Evolutionary conservation across 1,140 invertebrate species (phyloP).

Genomic region (Ceratina australensis): DNA sequence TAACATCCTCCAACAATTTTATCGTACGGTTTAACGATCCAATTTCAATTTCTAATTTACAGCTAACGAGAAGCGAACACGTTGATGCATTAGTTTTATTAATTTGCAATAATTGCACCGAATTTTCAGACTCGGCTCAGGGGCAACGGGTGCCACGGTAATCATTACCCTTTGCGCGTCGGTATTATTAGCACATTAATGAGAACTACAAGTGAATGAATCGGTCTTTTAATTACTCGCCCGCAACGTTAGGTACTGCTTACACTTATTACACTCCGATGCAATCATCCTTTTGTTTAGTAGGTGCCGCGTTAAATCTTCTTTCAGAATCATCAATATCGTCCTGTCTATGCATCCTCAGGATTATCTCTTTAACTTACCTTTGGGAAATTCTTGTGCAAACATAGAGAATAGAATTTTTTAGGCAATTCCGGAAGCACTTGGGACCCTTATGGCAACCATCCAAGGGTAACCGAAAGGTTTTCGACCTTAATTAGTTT

Average conservation of each 20-base stretch:
- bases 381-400: background rate
- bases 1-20: too few relatives aligned
- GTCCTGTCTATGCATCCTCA: too few relatives aligned
- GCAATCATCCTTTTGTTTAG: background rate
- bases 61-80: background rate
- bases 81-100: background rate
- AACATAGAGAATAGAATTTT: background rate
- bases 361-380: background rate
- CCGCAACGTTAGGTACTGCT: background rate
- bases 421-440: slow-evolving; percentile 18
- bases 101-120: background rate
- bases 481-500: slow-evolving; percentile 71
- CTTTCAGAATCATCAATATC: too few relatives aligned
- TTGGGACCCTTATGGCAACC: background rate
- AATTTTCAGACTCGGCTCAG: slow-evolving; percentile 5
- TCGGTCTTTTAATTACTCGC: slow-evolving; percentile 28
- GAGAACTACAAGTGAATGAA: slow-evolving; percentile 34
- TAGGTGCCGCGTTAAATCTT: background rate
- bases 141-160: background rate
- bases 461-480: slow-evolving; percentile 28
- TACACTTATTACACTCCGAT: background rate
- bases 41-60: background rate
- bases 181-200: slow-evolving; percentile 47
- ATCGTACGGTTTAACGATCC: background rate
- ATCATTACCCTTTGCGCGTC: slow-evolving; percentile 24